These are phyloP conservation scores for Gavialis gangeticus DNA, from an alignment of 2,113 vertebrate species.

Conservation along the genomic window DNA sequence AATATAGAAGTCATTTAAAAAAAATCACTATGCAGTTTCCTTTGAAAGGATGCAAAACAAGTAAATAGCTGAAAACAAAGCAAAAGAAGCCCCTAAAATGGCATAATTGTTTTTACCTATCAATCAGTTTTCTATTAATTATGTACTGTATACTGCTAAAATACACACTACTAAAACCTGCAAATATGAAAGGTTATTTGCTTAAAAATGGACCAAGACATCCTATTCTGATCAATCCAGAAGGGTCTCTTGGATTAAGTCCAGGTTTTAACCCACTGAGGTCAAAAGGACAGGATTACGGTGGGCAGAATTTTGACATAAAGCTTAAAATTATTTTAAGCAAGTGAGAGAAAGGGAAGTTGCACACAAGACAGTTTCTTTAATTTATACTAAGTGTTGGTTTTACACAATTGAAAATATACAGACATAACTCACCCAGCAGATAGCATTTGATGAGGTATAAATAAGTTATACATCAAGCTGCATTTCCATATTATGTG, in stretches of 20 bases:
- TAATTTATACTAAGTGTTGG: background rate
- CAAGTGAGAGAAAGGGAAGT: background rate
- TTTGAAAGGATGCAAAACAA: constrained; percentile 31
- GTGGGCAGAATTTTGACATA: background rate
- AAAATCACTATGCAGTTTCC: constrained; percentile 27
- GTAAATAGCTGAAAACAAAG: constrained; percentile 14
- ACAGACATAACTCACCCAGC: background rate
- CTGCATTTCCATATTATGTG: background rate
- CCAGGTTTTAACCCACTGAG: background rate
- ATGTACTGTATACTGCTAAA: background rate
- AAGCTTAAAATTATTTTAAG: background rate
- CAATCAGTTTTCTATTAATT: background rate
- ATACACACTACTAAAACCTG: background rate
- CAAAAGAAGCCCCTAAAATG: background rate
- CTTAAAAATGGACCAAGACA: background rate
- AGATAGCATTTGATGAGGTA: no score
- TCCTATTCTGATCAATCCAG: background rate
- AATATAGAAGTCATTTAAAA: background rate
- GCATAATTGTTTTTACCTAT: background rate
- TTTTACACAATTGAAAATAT: background rate
- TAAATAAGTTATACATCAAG: background rate
- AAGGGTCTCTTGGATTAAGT: background rate
- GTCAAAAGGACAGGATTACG: background rate
- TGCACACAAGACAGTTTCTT: background rate
- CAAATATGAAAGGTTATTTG: background rate